Evolutionary conservation across 1,140 invertebrate species (phyloP).

Genomic region (Nasonia vitripennis): DNA sequence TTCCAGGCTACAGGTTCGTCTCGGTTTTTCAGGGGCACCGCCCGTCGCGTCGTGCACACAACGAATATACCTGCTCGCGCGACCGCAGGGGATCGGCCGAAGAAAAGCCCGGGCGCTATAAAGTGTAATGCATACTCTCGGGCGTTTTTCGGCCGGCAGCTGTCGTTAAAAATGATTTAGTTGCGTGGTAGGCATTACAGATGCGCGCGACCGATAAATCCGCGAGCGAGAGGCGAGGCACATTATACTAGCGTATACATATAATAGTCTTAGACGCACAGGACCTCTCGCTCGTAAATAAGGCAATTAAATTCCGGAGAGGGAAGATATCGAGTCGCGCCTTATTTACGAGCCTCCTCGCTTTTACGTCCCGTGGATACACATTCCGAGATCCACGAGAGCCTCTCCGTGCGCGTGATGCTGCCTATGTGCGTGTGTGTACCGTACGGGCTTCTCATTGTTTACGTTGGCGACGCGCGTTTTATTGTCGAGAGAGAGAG

Average conservation of each 20-base stretch:
- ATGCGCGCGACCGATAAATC: constrained; percentile 43
- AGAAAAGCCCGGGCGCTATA: constrained; percentile 35
- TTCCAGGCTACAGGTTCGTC: background rate
- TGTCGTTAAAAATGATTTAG: constrained; percentile 52
- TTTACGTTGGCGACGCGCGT: constrained; percentile 37
- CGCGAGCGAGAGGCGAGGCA: constrained; percentile 17
- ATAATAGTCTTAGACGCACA: background rate
- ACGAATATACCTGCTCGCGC: constrained; percentile 59
- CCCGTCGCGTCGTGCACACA: constrained; percentile 66
- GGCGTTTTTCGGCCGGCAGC: constrained; percentile 36
- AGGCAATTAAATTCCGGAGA: constrained; percentile 59
- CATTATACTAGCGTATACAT: too few species aligned
- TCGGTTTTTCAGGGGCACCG: constrained; percentile 50
- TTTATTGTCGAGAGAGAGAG: constrained; percentile 10
- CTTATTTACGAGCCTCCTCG: constrained; percentile 45
- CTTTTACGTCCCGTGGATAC: constrained; percentile 35
- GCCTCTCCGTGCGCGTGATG: background rate
- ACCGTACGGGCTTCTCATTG: constrained; percentile 29
- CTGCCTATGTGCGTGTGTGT: background rate
- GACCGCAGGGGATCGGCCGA: constrained; percentile 54
- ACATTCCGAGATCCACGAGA: constrained; percentile 8
- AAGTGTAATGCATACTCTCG: constrained; percentile 35
- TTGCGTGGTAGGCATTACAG: constrained; percentile 3
- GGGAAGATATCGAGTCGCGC: constrained; percentile 38
- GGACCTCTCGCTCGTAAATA: constrained; percentile 55